Percentiles rank a stretch among this genome's conserved stretches.
These are phyloP conservation scores for Silurus meridionalis DNA, from an alignment of 2,113 vertebrate genomes.

Conservation along the genomic window DNA sequence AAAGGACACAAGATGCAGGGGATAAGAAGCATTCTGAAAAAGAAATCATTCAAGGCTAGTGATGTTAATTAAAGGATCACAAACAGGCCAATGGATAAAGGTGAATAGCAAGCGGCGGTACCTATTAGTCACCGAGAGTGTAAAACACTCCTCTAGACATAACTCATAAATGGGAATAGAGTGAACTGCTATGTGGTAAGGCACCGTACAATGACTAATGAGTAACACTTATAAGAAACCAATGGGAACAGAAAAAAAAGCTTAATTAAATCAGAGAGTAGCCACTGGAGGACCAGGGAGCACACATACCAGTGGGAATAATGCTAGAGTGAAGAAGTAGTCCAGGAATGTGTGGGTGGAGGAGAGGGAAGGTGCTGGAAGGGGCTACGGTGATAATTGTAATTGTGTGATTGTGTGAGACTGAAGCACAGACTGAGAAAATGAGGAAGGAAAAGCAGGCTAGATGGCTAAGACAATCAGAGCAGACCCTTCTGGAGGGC, in stretches of 20 bases:
- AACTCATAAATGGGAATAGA: slow-evolving; percentile 51
- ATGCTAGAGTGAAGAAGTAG: slow-evolving; percentile 1
- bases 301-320: slow-evolving; percentile 46
- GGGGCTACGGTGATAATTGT: slow-evolving; percentile 48
- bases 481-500: slow-evolving; percentile 30
- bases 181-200: slow-evolving; percentile 44
- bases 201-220: slow-evolving; percentile 30
- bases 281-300: slow-evolving; percentile 37
- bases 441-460: slow-evolving; percentile 31
- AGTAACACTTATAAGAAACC: slow-evolving; percentile 41
- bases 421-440: not conserved
- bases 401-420: slow-evolving; percentile 48
- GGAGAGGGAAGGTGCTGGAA: slow-evolving; percentile 35
- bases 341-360: slow-evolving; percentile 11
- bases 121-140: slow-evolving; percentile 50
- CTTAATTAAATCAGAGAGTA: slow-evolving; percentile 62
- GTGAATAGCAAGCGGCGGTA: slow-evolving; percentile 49
- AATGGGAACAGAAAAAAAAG: slow-evolving; percentile 48
- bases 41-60: slow-evolving; percentile 18
- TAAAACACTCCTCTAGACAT: slow-evolving; percentile 18
- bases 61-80: slow-evolving; percentile 34
- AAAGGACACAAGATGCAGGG: not conserved
- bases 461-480: slow-evolving; percentile 52
- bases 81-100: slow-evolving; percentile 12
- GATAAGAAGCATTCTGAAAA: not conserved